Evolutionary conservation across 1,140 invertebrate species (phyloP).

Genomic region (Planococcus citri): DNA sequence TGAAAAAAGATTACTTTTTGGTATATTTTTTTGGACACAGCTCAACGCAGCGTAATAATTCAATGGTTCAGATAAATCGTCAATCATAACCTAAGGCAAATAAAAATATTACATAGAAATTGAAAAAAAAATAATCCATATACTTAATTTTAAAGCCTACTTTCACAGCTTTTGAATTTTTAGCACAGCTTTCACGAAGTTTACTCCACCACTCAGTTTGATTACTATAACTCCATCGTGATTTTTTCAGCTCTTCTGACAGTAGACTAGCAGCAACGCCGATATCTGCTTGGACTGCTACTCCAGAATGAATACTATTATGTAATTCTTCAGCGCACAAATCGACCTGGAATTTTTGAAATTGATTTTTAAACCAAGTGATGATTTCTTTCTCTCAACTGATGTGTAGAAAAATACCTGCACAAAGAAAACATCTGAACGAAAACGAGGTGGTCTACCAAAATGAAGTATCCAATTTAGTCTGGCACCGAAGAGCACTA

Average conservation of each 20-base stretch:
- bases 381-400: not conserved
- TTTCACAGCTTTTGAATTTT: slow-evolving; percentile 41
- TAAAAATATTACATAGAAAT: slow-evolving; percentile 20
- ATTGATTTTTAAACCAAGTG: slow-evolving; percentile 4
- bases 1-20: slow-evolving; percentile 37
- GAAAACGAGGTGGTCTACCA: slow-evolving; percentile 74
- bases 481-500: slow-evolving; percentile 77
- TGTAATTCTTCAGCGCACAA: slow-evolving; percentile 80
- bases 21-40: slow-evolving; percentile 57
- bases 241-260: slow-evolving; percentile 30
- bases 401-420: slow-evolving; percentile 47
- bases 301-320: slow-evolving; percentile 62
- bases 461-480: slow-evolving; percentile 98
- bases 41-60: slow-evolving; percentile 91
- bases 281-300: slow-evolving; percentile 70
- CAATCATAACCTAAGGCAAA: slow-evolving; percentile 27
- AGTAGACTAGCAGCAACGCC: slow-evolving; percentile 52
- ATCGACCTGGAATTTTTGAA: slow-evolving; percentile 52
- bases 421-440: slow-evolving; percentile 71
- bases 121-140: too few species aligned
- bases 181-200: slow-evolving; percentile 40
- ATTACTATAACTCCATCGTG: slow-evolving; percentile 34
- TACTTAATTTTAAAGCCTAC: slow-evolving; percentile 32
- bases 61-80: slow-evolving; percentile 56
- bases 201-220: slow-evolving; percentile 45